Evolutionary conservation across 2,888 invertebrate genomes (phyloP), one percentile per base, ranked within the genome.

Genomic region (Parnassius apollo): DNA sequence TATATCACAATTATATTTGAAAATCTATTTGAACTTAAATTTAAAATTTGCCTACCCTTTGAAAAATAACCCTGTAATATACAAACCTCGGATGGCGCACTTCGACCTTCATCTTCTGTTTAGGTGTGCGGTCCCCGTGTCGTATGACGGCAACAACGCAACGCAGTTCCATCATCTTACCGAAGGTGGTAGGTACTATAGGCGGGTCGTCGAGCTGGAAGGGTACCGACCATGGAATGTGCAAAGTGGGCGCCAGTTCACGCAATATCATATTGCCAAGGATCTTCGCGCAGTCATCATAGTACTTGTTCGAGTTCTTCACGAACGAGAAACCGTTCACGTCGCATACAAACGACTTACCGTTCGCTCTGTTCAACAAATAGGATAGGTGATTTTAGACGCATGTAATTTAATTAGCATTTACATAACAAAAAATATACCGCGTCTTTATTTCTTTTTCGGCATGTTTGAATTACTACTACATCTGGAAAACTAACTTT

Each of bases 51-150:
- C 1, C 18, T 1, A 18, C 18, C 18, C 1, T 18, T 18, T 18
- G 18, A 18, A 18, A 18, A 18, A 18, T 18, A 18, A 18, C 18
- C 18, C 18, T 35, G 7, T 35, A 11, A 22, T 9, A 10, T 65
- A 82, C 92, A 84, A 86, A 97, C 96, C 98, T 97, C 2, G 96
- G 96, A 93, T 99, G 98, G 59, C 98, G 93, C 12, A 99, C 99
- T 93, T 99, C 99, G 71, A 99, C 99, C 88, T 99, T 99, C 99
- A 99, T 99, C 92, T 99, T 99, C 91, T 99, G 99, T 83, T 99
- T 99, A 0, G 99, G 99, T 12, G 99, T 99, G 70, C 99, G 93
- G 86, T 99, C 99, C 0, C 99, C 99, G 80, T 99, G 99, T 65
- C 99, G 92, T 66, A 99, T 99, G 8, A 99, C 97, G 35, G 97